Base-by-base conservation (phyloP, 30 jellyfish, hydroid and myxozoan genomes). In the Turritopsis rubra region DNA sequence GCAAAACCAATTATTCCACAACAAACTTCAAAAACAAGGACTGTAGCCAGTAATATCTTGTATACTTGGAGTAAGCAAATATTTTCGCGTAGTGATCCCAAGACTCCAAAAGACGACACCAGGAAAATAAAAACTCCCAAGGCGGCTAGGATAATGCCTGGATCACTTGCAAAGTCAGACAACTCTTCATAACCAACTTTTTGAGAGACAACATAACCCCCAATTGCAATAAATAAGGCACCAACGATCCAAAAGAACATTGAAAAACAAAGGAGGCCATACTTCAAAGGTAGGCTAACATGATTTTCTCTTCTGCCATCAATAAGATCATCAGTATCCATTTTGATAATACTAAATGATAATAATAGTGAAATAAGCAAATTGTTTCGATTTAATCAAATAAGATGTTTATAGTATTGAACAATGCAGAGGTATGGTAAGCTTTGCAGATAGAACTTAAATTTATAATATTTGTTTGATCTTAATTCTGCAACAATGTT, bases 1-100 rank as follows among this genome's bases (percentile, higher is more conserved):
- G 98, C 96, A 86, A 92, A 92, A 1, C 96, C 98, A 68, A 88
- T 54, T 29, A 92, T 71, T 16, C 96, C 98, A 29, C 98, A 95
- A 85, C 84, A 75, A 21, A 89, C 54, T 72, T 79, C 95, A 0
- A 84, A 31, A 0, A 88, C 81, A 22, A 92, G 78, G 16, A 83
- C 85, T 7, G 82, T 19, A 13, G 88, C 90, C 84, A 92, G 71
- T 18, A 81, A 29, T 20, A 21, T 30, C 72, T 81, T 84, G 86
- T 88, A 92, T 18, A 85, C 66, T 25, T 85, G 75, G 52, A 92
- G 88, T 20, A 92, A 84, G 77, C 96, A 88, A 66, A 85, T 60
- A 71, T 92, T 92, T 81, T 92, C 98, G 28, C 98, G 86, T 26
- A 92, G 79, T 24, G 98, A 92, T 1, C 98, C 98, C 68, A 92